Percentiles rank a stretch among this genome's conserved stretches.
Evolutionary conservation across 2,797 vertebrate genomes (phyloP).

Genomic region (Hephaestus fuliginosus): DNA sequence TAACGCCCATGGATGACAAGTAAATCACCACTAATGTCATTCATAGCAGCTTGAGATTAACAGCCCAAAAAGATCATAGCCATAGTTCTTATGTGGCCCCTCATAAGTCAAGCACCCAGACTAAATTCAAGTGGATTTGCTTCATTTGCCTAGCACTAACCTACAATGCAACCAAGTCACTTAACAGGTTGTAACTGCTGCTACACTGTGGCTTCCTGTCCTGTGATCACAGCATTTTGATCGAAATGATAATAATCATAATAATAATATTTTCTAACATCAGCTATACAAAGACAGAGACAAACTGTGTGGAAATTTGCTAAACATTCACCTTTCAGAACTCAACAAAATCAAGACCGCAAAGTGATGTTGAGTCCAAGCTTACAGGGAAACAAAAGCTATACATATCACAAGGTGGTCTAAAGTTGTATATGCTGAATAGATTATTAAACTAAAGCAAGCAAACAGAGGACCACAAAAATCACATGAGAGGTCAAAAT

Average conservation of each 20-base stretch:
- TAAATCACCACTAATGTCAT: background rate
- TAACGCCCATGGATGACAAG: background rate
- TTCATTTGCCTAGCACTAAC: background rate
- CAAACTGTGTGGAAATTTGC: background rate
- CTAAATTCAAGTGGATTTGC: background rate
- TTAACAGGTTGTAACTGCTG: background rate
- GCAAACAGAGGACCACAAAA: background rate
- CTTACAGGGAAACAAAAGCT: background rate
- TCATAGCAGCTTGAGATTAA: background rate
- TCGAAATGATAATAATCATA: background rate
- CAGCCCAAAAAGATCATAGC: background rate
- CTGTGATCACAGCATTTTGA: constrained; percentile 2
- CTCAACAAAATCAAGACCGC: background rate
- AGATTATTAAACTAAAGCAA: background rate
- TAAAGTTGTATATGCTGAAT: background rate
- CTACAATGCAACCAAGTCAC: background rate
- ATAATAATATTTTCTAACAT: background rate
- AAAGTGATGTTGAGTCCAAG: background rate
- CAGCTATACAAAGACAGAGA: background rate
- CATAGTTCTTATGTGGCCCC: background rate
- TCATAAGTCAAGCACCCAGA: background rate
- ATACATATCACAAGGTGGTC: background rate
- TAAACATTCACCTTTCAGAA: background rate
- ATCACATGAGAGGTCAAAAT: constrained; percentile 30
- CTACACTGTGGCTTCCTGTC: background rate